These are phyloP conservation scores for Nomia melanderi DNA, from an alignment of 1,140 invertebrate genomes.

Conservation along the genomic window DNA sequence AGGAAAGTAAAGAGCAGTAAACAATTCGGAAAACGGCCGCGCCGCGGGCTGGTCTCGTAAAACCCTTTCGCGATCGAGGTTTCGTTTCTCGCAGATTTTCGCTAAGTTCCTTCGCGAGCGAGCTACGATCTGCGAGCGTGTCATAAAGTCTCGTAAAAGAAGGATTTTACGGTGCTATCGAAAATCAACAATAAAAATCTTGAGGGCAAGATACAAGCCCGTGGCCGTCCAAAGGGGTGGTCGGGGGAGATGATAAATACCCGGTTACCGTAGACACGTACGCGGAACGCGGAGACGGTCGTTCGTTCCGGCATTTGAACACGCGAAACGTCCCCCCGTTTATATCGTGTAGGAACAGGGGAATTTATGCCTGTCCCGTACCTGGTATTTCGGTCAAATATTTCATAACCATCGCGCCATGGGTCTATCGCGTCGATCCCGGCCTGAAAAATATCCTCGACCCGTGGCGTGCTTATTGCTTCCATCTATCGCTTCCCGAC, in stretches of 20 bases:
- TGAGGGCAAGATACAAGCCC: slow-evolving; percentile 20
- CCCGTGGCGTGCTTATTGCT: slow-evolving; percentile 49
- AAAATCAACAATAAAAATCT: slow-evolving; percentile 17
- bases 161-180: background rate
- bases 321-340: slow-evolving; percentile 43
- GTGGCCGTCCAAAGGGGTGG: background rate
- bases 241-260: slow-evolving; percentile 30
- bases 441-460: slow-evolving; percentile 24
- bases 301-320: slow-evolving; percentile 43
- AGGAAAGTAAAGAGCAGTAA: background rate
- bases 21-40: no score
- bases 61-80: no score
- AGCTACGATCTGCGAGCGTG: background rate
- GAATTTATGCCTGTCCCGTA: slow-evolving; percentile 61
- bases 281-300: slow-evolving; percentile 34
- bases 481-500: slow-evolving; percentile 7
- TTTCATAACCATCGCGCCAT: slow-evolving; percentile 58
- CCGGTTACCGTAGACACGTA: background rate
- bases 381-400: slow-evolving; percentile 67
- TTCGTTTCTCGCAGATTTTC: no score
- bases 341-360: slow-evolving; percentile 40
- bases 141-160: background rate
- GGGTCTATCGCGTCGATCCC: slow-evolving; percentile 30
- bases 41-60: no score
- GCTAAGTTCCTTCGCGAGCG: no score